Base-by-base conservation (phyloP, 2,797 vertebrate genomes). In the Synanceia verrucosa region DNA sequence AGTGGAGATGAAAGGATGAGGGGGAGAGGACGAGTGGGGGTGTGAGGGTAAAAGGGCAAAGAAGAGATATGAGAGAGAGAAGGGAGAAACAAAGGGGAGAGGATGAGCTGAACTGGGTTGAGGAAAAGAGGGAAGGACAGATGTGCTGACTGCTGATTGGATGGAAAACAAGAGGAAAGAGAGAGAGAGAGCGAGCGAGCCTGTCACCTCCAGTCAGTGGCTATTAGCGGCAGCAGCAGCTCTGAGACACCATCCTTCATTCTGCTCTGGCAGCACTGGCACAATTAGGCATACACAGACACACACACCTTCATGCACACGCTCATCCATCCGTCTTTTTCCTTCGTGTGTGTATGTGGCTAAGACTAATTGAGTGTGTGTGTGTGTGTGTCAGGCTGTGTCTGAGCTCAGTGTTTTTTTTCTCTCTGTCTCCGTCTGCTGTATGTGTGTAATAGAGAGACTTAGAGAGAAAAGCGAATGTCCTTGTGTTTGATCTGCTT, bases 171-270 rank as follows among this genome's bases (percentile, higher is more conserved):
- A 76, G 77, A 74, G 46, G 64, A 67, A 52, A 44, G 72, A 21
- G 57, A 60, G 73, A 34, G 60, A 68, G 63, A 39, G 47, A 24
- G 31, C 18, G 58, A 60, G 84, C 55, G 77, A 69, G 83, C 75
- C 73, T 89, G 90, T 92, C 92, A 93, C 90, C 88, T 90, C 85
- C 86, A 93, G 90, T 91, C 90, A 89, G 89, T 31, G 83, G 89
- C 90, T 90, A 90, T 93, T 92, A 92, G 91, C 86, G 62, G 85
- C 85, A 81, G 91, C 89, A 83, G 90, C 91, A 85, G 88, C 90
- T 85, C 80, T 73, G 89, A 92, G 88, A 89, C 88, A 91, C 92
- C 89, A 93, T 93, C 90, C 86, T 86, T 94, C 94, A 94, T 93
- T 82, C 91, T 89, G 91, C 81, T 89, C 90, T 89, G 91, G 84